A percentile compares a stretch with the other conserved stretches of the same genome.
Conservation (phyloP, 1,140 invertebrate species). For the Conopomorpha cramerella region DNA sequence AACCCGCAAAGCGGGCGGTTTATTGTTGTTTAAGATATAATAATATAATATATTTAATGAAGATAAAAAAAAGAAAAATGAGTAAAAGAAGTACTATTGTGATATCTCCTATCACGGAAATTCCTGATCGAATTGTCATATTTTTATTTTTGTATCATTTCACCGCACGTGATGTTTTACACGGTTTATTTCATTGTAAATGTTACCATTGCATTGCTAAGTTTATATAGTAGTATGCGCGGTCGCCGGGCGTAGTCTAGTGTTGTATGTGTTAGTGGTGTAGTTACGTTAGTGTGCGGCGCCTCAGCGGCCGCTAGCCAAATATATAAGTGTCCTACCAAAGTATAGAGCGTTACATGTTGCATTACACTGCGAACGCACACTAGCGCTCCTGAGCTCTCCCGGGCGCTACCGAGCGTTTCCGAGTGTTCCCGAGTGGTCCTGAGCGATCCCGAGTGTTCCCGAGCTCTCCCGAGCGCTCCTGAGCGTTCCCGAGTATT, state of each 20-base stretch:
- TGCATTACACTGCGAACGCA: neutral
- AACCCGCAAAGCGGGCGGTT: conserved; percentile 22
- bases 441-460: too few relatives aligned
- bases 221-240: conserved; percentile 20
- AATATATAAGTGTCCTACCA: neutral
- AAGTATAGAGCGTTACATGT: conserved; percentile 12
- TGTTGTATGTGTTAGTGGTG: too few relatives aligned
- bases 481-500: too few relatives aligned
- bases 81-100: conserved; percentile 30
- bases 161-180: conserved; percentile 24
- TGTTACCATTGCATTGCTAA: conserved; percentile 58
- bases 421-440: too few relatives aligned
- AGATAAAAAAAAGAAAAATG: too few relatives aligned
- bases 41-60: too few relatives aligned
- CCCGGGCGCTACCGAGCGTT: too few relatives aligned
- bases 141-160: conserved; percentile 44
- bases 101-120: conserved; percentile 46
- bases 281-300: too few relatives aligned
- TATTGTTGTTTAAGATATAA: conserved; percentile 16
- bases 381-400: too few relatives aligned
- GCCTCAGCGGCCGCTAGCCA: too few relatives aligned
- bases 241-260: neutral
- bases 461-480: too few relatives aligned
- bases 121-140: conserved; percentile 49
- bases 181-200: conserved; percentile 49